Evolutionary conservation across 2,797 vertebrate genomes (phyloP).

Genomic region (Geotrypetes seraphini): DNA sequence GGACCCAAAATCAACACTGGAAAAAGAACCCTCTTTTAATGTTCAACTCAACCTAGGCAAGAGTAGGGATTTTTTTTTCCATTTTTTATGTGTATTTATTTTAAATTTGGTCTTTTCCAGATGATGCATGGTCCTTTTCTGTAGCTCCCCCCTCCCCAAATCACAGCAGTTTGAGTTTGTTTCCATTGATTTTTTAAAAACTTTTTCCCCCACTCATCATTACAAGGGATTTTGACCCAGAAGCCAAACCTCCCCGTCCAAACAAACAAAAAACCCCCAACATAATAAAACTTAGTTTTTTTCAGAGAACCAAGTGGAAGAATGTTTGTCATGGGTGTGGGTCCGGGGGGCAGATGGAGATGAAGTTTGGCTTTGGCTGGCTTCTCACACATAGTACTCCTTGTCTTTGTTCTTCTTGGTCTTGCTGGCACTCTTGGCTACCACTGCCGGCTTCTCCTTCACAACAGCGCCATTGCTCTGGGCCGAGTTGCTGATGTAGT

Average conservation of each 20-base stretch:
- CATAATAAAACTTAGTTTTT: conserved; percentile 14
- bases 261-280: conserved; percentile 3
- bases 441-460: conserved; percentile 77
- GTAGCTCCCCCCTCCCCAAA: too few species aligned
- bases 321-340: background rate
- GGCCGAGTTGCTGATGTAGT: conserved; percentile 75
- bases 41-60: too few species aligned
- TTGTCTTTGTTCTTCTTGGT: conserved; percentile 96
- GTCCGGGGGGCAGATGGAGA: background rate
- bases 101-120: too few species aligned
- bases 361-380: background rate
- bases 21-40: too few species aligned
- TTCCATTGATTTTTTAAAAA: too few species aligned
- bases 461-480: conserved; percentile 82
- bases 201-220: too few species aligned
- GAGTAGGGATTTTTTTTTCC: too few species aligned
- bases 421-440: conserved; percentile 76
- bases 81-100: too few species aligned
- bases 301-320: conserved; percentile 9
- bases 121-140: too few species aligned
- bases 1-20: too few species aligned
- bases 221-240: conserved; percentile 6
- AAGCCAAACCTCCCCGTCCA: background rate
- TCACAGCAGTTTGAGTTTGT: too few species aligned
- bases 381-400: conserved; percentile 85